phyloP scores from a whole-genome alignment of 1,140 invertebrate genomes.

The Helicorthomorpha holstii region DNA sequence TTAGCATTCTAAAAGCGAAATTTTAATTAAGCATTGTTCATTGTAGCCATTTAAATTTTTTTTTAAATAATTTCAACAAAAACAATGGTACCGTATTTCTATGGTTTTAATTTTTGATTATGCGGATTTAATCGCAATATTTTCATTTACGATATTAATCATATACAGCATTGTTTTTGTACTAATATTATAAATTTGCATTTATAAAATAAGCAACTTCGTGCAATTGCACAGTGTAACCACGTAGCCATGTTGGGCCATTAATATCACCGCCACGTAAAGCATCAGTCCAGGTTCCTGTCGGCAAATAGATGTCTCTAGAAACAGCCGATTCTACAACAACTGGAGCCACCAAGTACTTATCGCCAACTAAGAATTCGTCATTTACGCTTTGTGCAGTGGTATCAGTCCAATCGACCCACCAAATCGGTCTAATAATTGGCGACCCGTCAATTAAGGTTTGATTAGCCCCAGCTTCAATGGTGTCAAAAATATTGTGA shows the following conservation, averaged over 20 bases:
- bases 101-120: no score
- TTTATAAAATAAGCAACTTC: constrained; percentile 46
- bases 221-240: constrained; percentile 46
- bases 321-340: constrained; percentile 40
- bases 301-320: constrained; percentile 59
- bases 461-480: constrained; percentile 10
- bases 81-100: no score
- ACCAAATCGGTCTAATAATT: constrained; percentile 29
- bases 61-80: no score
- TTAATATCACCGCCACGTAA: constrained; percentile 22
- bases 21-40: no score
- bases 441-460: constrained; percentile 14
- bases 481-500: background rate
- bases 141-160: no score
- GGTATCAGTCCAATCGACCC: constrained; percentile 23
- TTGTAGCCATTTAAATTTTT: no score
- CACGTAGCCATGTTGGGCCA: constrained; percentile 43
- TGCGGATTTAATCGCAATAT: no score
- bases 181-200: no score
- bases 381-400: constrained; percentile 20
- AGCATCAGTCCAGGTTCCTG: constrained; percentile 45
- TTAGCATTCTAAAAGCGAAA: no score
- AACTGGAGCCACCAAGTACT: constrained; percentile 70
- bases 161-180: no score
- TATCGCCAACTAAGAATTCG: constrained; percentile 61